Evolutionary conservation across 2,888 invertebrate species (phyloP).

Genomic region (Amorpha juglandis): DNA sequence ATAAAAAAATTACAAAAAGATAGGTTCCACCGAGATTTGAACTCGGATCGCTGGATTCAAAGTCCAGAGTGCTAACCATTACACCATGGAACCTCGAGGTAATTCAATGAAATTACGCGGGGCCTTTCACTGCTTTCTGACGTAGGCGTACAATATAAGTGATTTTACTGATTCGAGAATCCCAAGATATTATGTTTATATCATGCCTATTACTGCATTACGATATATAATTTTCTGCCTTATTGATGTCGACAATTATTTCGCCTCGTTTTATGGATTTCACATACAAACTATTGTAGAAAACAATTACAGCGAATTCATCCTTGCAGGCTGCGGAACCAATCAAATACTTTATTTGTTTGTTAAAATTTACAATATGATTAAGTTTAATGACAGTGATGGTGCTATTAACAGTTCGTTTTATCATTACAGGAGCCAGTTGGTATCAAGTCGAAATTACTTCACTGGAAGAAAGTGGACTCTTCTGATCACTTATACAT

Average conservation of each 20-base stretch:
- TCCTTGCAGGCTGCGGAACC: too few species aligned
- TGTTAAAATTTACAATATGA: too few species aligned
- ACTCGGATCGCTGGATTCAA: slow-evolving; percentile 93
- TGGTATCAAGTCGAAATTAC: slow-evolving; percentile 70
- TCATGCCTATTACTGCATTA: not conserved
- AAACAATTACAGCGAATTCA: too few species aligned
- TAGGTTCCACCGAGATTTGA: slow-evolving; percentile 91
- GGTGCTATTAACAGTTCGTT: slow-evolving; percentile 17
- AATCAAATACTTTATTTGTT: too few species aligned
- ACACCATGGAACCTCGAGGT: slow-evolving; percentile 80
- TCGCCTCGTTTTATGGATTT: too few species aligned
- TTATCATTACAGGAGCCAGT: slow-evolving; percentile 71
- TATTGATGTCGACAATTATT: too few species aligned
- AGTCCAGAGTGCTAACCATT: slow-evolving; percentile 92
- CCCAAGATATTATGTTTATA: not conserved
- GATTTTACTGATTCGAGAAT: not conserved
- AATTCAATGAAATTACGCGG: not conserved
- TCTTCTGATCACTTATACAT: slow-evolving; percentile 77
- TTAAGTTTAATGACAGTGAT: too few species aligned
- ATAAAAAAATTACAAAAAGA: slow-evolving; percentile 38
- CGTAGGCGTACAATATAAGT: not conserved
- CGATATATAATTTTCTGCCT: not conserved
- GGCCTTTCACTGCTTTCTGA: not conserved
- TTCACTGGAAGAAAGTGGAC: slow-evolving; percentile 75
- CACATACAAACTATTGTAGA: too few species aligned